Evolutionary conservation across 2,797 vertebrate genomes (phyloP), one percentile per base, ranked within the genome.

Genomic region (Anguilla obscura): DNA sequence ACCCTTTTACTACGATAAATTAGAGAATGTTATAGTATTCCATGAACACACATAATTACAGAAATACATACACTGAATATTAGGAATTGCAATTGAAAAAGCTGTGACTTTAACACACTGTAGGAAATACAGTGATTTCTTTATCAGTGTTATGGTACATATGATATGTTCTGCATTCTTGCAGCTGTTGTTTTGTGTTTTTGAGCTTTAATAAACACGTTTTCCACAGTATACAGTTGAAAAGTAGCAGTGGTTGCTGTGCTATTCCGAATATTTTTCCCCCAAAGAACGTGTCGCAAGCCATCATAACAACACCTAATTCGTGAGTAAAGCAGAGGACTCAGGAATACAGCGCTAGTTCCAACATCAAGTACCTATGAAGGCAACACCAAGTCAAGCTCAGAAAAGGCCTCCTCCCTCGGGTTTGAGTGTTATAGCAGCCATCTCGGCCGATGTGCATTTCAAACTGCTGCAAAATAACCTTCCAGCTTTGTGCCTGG

Each of bases 131-230:
- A 94, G 93, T 94, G 94, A 94, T 94, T 93, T 94, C 91, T 95
- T 95, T 94, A 95, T 95, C 93, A 94, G 92, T 96, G 95, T 93
- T 95, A 94, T 95, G 95, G 93, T 96, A 94, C 89, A 92, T 90
- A 89, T 91, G 89, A 94, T 94, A 92, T 95, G 92, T 96, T 94
- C 95, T 96, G 95, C 95, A 94, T 91, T 94, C 91, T 91, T 95
- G 94, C 95, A 95, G 96, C 82, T 91, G 90, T 91, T 94, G 88
- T 87, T 88, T 93, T 93, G 88, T 91, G 91, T 94, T 95, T 88
- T 94, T 91, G 91, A 92, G 94, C 93, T 69, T 95, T 95, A 96
- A 96, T 96, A 96, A 96, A 96, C 92, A 92, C 88, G 85, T 94
- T 95, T 95, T 95, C 91, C 95, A 95, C 87, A 50, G 90, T 91